Conservation (phyloP, 2,888 invertebrate genomes). For the Xestoiulus laeticollis region DNA sequence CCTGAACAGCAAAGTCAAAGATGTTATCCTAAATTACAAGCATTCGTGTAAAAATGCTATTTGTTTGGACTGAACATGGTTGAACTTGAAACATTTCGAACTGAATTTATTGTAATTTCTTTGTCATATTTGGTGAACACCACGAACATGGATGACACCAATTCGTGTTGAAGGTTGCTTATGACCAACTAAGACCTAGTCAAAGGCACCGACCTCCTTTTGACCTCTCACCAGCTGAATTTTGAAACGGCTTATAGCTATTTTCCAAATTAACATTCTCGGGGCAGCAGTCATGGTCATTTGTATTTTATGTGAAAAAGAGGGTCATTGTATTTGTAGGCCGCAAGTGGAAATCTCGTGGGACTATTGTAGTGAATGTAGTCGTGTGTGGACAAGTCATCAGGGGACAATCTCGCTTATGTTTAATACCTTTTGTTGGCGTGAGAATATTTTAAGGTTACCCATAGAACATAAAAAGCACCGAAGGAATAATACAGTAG, state of each 20-base stretch:
- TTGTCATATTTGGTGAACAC: no score
- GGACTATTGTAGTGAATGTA: background rate
- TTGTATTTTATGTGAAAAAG: constrained; percentile 23
- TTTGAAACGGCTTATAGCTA: background rate
- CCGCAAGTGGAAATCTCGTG: background rate
- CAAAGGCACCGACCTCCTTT: constrained; percentile 19
- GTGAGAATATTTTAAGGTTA: background rate
- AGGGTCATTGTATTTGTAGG: constrained; percentile 41
- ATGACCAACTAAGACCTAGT: background rate
- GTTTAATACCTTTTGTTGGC: constrained; percentile 38
- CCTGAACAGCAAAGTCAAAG: no score
- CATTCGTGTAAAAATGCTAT: no score
- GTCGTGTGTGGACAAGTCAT: constrained; percentile 27
- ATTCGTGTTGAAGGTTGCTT: background rate
- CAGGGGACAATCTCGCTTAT: constrained; percentile 22
- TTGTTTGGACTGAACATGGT: no score
- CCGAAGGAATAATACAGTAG: background rate
- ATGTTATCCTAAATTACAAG: no score
- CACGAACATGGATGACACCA: background rate
- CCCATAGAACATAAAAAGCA: background rate
- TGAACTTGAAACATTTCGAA: no score
- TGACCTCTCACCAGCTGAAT: background rate
- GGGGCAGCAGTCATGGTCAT: constrained; percentile 41
- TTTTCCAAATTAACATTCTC: constrained; percentile 17
- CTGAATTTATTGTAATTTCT: no score